Percentiles rank a stretch among this genome's conserved stretches.
Evolutionary conservation across 1,140 invertebrate genomes (phyloP).

Genomic region (Tetramorium simillimum): DNA sequence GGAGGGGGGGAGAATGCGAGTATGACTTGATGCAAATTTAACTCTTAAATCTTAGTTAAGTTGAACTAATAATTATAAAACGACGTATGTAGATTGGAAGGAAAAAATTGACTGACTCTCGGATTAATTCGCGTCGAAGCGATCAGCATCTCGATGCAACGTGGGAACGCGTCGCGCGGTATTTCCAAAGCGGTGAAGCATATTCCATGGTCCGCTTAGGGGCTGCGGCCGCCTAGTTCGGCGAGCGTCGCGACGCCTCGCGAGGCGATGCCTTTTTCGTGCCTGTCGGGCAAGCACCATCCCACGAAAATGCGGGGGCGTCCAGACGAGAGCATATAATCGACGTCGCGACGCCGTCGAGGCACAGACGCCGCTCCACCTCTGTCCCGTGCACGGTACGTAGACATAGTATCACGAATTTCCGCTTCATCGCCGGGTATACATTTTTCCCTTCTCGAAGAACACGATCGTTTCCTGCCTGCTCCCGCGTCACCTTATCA

Average conservation of each 20-base stretch:
- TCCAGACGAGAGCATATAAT: slow-evolving; percentile 85
- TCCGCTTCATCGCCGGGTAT: not conserved
- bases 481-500: not conserved
- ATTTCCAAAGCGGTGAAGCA: slow-evolving; percentile 52
- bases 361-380: slow-evolving; percentile 85
- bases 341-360: slow-evolving; percentile 81
- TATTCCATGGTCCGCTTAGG: slow-evolving; percentile 68
- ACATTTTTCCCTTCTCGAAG: not conserved
- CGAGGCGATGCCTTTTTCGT: slow-evolving; percentile 85
- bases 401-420: slow-evolving; percentile 69
- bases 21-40: not conserved
- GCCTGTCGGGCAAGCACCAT: slow-evolving; percentile 82
- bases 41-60: not conserved
- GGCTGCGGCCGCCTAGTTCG: slow-evolving; percentile 78
- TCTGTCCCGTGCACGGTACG: slow-evolving; percentile 86
- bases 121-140: slow-evolving; percentile 6
- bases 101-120: not conserved
- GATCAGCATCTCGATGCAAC: not conserved
- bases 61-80: not conserved
- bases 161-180: not conserved
- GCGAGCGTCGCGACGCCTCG: slow-evolving; percentile 83
- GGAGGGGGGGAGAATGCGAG: not conserved
- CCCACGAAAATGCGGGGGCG: slow-evolving; percentile 84
- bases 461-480: slow-evolving; percentile 14
- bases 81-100: no score